Conservation (phyloP, 2,797 vertebrate genomes). For the Sorex maritimensis region DNA sequence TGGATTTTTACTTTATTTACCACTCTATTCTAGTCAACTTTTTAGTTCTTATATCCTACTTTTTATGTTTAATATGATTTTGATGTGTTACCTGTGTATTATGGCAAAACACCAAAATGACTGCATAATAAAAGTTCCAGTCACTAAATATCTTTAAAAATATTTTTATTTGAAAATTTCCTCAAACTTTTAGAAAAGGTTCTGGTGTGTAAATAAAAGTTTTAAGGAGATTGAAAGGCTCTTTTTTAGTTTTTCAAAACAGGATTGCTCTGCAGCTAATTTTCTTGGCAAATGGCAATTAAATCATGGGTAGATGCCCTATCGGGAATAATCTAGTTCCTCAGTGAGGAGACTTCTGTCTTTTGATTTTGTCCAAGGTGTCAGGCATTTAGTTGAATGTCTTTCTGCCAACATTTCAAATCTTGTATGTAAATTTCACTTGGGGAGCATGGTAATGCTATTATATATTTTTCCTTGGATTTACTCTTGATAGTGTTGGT, state of each 20-base stretch:
- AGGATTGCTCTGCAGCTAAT: not conserved
- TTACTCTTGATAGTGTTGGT: slow-evolving; percentile 24
- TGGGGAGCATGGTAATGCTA: slow-evolving; percentile 15
- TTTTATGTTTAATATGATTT: not conserved
- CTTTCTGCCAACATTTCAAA: slow-evolving; percentile 71
- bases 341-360: slow-evolving; percentile 15
- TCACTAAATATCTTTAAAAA: slow-evolving; percentile 12
- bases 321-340: not conserved
- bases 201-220: slow-evolving; percentile 15
- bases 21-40: not conserved
- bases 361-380: slow-evolving; percentile 6
- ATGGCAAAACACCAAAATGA: slow-evolving; percentile 64
- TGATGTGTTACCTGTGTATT: not conserved
- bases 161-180: slow-evolving; percentile 29
- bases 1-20: slow-evolving; percentile 17
- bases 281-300: slow-evolving; percentile 36
- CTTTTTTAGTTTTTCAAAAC: slow-evolving; percentile 51
- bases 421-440: slow-evolving; percentile 62
- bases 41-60: not conserved
- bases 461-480: slow-evolving; percentile 35
- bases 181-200: slow-evolving; percentile 53
- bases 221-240: not conserved
- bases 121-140: slow-evolving; percentile 58
- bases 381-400: slow-evolving; percentile 18
- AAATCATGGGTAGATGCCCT: slow-evolving; percentile 39